Base-by-base conservation (phyloP, 2,113 vertebrate species). In the Heterotis niloticus region DNA sequence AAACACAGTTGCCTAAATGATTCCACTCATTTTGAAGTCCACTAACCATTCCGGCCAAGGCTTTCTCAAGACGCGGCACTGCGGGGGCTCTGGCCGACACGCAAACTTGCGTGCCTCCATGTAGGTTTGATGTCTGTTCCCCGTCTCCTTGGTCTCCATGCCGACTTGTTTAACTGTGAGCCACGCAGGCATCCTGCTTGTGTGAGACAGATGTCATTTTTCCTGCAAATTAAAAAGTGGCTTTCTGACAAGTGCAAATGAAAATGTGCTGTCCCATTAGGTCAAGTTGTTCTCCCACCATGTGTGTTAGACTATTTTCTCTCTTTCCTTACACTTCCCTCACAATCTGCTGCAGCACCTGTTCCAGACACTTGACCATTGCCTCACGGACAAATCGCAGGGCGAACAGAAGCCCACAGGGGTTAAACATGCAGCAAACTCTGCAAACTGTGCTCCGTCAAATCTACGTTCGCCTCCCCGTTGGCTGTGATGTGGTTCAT, bases 161-260 rank as follows among this genome's bases (percentile, higher is more conserved):
- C 54, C n/a, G 71, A 51, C 24, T 13, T 28, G 57, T 57, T 59
- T 57, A 73, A 73, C 52, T 57, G 26, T 13, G 56, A n/a, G 5
- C 44, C 12, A 44, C 23, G 17, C 10, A 16, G 51, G 52, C 13
- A 23, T 10, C 5, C 71, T 73, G 51, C n/a, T 54, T 73, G 56
- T 73, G 56, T 57, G 52, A 56, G 51, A 18, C 51, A 74, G 71
- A 74, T 62, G 71, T 28, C 71, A 74, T 74, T 74, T 74, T 74
- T 57, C 57, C 59, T 20, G 14, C 71, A 74, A 13, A 59, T 57
- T 74, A 74, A 57, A 57, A 56, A 74, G 52, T 57, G 1, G 26
- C 54, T 74, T 59, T 57, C 23, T 74, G 52, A 74, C 54, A 59
- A 57, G 52, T 74, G 71, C 54, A 74, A 54, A 74, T 74, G 56